Evolutionary conservation across 2,888 invertebrate genomes (phyloP).

Genomic region (Junonia oenone): DNA sequence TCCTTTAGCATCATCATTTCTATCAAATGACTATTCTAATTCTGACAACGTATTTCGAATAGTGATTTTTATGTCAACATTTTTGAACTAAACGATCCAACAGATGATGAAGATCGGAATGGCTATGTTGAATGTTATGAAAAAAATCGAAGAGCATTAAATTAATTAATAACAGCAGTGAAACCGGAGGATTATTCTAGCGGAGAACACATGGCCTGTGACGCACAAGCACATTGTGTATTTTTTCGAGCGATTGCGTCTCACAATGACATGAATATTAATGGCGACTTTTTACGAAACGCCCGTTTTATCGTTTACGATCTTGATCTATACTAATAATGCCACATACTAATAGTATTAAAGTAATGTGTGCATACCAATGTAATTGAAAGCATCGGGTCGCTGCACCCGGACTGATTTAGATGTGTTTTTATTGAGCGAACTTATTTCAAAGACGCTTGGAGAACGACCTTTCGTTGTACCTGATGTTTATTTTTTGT

Average conservation of each 20-base stretch:
- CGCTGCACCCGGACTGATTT: neutral
- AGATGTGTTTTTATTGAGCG: neutral
- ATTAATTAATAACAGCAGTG: neutral
- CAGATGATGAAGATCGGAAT: too few species aligned
- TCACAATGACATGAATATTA: slow-evolving; percentile 29
- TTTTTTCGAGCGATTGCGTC: slow-evolving; percentile 21
- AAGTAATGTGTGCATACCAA: slow-evolving; percentile 7
- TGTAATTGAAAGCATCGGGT: slow-evolving; percentile 1
- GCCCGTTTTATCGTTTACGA: slow-evolving; percentile 24
- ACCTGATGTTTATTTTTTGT: neutral
- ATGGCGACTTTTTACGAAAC: slow-evolving; percentile 23
- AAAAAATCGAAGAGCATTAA: neutral
- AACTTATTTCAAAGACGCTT: neutral
- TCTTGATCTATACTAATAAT: slow-evolving; percentile 18
- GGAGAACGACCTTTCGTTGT: neutral
- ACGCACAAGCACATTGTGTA: slow-evolving; percentile 21
- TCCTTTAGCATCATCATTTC: too few species aligned
- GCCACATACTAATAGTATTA: slow-evolving; percentile 9
- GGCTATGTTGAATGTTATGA: too few species aligned
- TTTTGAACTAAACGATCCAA: too few species aligned
- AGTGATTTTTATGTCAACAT: too few species aligned
- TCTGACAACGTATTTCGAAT: too few species aligned
- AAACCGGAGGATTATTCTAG: neutral
- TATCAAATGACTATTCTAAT: too few species aligned
- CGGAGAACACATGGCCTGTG: slow-evolving; percentile 1